A percentile compares a stretch with the other conserved stretches of the same genome.
phyloP scores from a whole-genome alignment of 2,113 vertebrate species.

The Baryphthengus martii region DNA sequence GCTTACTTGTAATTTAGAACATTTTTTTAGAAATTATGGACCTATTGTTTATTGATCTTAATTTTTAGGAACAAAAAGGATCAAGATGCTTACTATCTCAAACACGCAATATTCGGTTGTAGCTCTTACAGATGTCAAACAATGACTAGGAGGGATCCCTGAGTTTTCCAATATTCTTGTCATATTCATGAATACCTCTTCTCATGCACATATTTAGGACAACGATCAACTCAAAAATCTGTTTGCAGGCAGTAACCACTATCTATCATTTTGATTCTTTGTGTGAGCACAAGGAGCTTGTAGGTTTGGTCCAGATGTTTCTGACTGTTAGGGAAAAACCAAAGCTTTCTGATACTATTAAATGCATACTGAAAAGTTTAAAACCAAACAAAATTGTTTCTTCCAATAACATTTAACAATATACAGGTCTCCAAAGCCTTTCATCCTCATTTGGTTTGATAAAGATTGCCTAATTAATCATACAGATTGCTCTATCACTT shows the following conservation, averaged over 20 bases:
- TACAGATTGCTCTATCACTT: not conserved
- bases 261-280: not conserved
- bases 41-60: not conserved
- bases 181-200: not conserved
- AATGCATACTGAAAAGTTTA: not conserved
- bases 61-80: not conserved
- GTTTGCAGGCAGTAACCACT: not conserved
- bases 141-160: not conserved
- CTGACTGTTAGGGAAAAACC: not conserved
- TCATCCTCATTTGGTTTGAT: not conserved
- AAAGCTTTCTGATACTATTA: not conserved
- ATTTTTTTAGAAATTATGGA: not conserved
- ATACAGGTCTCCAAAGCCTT: not conserved
- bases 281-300: not conserved
- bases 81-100: not conserved
- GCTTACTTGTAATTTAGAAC: not conserved
- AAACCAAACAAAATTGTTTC: not conserved
- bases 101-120: not conserved
- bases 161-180: not conserved
- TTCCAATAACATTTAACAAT: not conserved
- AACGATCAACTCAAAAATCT: not conserved
- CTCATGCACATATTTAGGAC: not conserved
- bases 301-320: not conserved
- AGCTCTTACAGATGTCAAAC: not conserved
- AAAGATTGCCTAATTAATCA: conserved; percentile 5